Conservation (phyloP, 2,888 invertebrate species). For the Noctua janthina region DNA sequence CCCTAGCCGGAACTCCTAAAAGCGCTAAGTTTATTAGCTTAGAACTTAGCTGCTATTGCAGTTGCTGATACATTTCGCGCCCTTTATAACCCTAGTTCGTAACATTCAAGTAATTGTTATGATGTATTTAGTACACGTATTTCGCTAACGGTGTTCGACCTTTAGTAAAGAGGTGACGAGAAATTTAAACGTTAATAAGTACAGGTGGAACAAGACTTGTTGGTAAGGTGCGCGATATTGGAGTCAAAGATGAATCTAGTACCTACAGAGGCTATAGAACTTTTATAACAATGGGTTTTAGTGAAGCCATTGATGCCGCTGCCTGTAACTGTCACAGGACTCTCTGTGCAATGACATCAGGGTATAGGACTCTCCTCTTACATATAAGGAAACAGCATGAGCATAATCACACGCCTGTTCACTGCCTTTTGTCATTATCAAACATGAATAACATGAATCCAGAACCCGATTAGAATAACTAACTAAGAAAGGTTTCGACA, state of each 20-base stretch:
- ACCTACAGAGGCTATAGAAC: background rate
- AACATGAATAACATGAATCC: background rate
- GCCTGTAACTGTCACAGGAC: background rate
- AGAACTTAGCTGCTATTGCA: constrained; percentile 18
- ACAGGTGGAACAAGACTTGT: constrained; percentile 2
- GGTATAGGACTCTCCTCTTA: background rate
- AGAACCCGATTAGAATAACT: background rate
- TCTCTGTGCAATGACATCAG: background rate
- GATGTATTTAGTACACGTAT: constrained; percentile 17
- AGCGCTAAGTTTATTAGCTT: constrained; percentile 8
- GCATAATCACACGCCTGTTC: background rate
- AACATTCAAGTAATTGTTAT: constrained; percentile 28
- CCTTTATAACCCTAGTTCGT: constrained; percentile 29
- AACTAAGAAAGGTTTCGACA: background rate
- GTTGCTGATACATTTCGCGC: constrained; percentile 28
- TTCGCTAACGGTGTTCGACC: constrained; percentile 24
- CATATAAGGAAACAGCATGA: background rate
- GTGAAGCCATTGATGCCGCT: background rate
- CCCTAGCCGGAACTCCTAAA: constrained; percentile 45
- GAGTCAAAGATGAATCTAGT: background rate
- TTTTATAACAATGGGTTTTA: background rate
- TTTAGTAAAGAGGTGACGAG: constrained; percentile 3
- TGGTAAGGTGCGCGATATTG: background rate
- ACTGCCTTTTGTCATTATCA: background rate
- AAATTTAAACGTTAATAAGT: constrained; percentile 10